Conservation (phyloP, 2,888 invertebrate genomes). For the Drosophila pegasa region DNA sequence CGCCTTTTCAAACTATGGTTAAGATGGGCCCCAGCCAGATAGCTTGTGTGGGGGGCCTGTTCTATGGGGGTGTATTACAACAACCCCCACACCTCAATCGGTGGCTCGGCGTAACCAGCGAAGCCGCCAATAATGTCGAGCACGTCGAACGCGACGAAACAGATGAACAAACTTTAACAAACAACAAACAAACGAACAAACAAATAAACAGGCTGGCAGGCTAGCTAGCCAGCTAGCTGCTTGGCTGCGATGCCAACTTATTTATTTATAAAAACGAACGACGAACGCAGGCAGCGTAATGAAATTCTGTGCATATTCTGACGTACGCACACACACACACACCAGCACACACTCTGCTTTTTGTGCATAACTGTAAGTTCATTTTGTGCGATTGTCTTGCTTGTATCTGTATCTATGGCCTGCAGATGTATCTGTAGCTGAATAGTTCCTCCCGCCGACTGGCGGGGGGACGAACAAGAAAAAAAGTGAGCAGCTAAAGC, state of each 20-base stretch:
- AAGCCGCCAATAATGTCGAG: conserved; percentile 55
- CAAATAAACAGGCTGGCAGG: conserved; percentile 27
- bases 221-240: not conserved
- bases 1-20: conserved; percentile 39
- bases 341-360: conserved; percentile 19
- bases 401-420: conserved; percentile 17
- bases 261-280: conserved; percentile 62
- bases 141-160: conserved; percentile 68
- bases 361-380: conserved; percentile 67
- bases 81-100: not conserved
- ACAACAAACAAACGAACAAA: conserved; percentile 62
- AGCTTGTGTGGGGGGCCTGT: not conserved
- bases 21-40: not conserved
- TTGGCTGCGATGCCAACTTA: conserved; percentile 62
- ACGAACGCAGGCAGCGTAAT: conserved; percentile 56
- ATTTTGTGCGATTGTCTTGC: conserved; percentile 65
- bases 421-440: conserved; percentile 26
- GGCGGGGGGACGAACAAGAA: no score
- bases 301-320: conserved; percentile 78
- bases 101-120: conserved; percentile 13
- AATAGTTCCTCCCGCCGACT: conserved; percentile 49
- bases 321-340: conserved; percentile 39
- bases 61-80: not conserved
- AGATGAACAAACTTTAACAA: conserved; percentile 76
- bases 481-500: conserved; percentile 22